Evolutionary conservation across 2,888 invertebrate species (phyloP).

Genomic region (Atethmia centrago): DNA sequence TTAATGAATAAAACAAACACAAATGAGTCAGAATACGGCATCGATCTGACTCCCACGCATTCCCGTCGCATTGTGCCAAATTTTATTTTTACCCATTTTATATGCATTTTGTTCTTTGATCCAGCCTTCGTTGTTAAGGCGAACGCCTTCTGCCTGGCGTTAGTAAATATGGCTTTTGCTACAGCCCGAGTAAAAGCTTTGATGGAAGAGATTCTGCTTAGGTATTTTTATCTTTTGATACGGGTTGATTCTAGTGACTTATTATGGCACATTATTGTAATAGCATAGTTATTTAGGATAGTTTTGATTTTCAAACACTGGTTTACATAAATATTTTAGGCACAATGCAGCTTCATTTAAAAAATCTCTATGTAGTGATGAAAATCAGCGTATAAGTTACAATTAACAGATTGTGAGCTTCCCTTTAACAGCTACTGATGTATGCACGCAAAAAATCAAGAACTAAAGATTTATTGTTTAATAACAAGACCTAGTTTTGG

Average conservation of each 20-base stretch:
- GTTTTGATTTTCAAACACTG: too few species aligned
- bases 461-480: constrained; percentile 70
- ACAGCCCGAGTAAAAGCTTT: too few species aligned
- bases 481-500: constrained; percentile 68
- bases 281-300: too few species aligned
- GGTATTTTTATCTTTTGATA: too few species aligned
- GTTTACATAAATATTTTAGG: too few species aligned
- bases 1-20: constrained; percentile 22
- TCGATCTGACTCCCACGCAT: constrained; percentile 65
- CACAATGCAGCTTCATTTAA: too few species aligned
- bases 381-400: too few species aligned
- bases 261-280: too few species aligned
- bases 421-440: constrained; percentile 60
- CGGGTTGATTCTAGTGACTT: too few species aligned
- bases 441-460: constrained; percentile 60
- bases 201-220: too few species aligned
- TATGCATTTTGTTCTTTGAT: constrained; percentile 65
- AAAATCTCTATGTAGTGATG: too few species aligned
- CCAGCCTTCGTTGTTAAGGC: constrained; percentile 63
- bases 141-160: not conserved
- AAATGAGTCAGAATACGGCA: constrained; percentile 56
- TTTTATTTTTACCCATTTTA: constrained; percentile 64
- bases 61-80: constrained; percentile 62
- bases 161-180: not conserved
- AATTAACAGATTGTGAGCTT: not conserved